Evolutionary conservation across 2,888 invertebrate species (phyloP).

Genomic region (Heliconius ismenius): DNA sequence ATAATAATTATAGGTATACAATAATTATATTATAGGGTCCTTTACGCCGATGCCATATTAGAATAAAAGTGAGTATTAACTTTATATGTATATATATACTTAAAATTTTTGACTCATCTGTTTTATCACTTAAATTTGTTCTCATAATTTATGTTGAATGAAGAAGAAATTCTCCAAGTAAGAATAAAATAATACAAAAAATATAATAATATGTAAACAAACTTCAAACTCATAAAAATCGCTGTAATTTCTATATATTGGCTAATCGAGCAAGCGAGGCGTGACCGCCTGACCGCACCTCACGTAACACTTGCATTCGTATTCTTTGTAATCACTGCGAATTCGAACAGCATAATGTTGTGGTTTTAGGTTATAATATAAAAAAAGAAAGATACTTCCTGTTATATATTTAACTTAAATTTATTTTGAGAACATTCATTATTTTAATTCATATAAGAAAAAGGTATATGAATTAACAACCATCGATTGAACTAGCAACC

Average conservation of each 20-base stretch:
- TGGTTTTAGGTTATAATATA: background rate
- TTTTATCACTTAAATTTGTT: background rate
- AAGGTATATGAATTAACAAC: background rate
- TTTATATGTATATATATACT: too few species aligned
- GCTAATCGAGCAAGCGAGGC: constrained; percentile 50
- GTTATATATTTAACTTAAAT: background rate
- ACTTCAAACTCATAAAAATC: constrained; percentile 12
- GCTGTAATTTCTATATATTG: constrained; percentile 42
- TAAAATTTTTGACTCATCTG: background rate
- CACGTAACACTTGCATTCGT: constrained; percentile 38
- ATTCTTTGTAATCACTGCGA: constrained; percentile 20
- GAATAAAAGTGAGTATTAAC: background rate
- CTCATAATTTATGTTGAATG: background rate
- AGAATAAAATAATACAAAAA: background rate
- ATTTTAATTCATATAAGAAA: background rate
- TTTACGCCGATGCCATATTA: background rate
- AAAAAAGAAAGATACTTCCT: background rate
- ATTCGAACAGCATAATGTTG: background rate
- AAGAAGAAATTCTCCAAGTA: background rate
- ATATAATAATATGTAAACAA: background rate
- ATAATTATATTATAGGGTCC: background rate
- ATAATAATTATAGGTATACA: background rate
- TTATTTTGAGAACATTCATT: background rate
- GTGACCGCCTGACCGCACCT: constrained; percentile 42
- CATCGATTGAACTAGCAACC: background rate